These are phyloP conservation scores for Hypomecis punctinalis DNA, from an alignment of 2,888 invertebrate genomes.

Conservation along the genomic window DNA sequence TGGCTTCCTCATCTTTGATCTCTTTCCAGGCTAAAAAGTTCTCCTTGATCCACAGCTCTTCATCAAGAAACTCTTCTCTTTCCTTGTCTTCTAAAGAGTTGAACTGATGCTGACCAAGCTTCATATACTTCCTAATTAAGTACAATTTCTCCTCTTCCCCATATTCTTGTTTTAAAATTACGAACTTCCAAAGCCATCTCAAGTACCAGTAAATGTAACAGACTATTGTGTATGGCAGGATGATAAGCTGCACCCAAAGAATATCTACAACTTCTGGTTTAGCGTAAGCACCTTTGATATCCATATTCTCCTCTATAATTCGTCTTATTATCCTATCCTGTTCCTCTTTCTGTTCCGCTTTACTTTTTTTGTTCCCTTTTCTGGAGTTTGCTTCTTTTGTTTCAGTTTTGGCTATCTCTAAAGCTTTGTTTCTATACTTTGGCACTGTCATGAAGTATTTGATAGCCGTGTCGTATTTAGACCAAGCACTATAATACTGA, in stretches of 20 bases:
- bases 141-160: conserved; percentile 93
- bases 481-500: conserved; percentile 93
- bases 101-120: conserved; percentile 89
- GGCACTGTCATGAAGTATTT: conserved; percentile 94
- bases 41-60: conserved; percentile 93
- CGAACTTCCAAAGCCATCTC: conserved; percentile 93
- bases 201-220: conserved; percentile 90
- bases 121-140: conserved; percentile 92
- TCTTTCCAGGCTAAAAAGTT: conserved; percentile 92
- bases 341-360: conserved; percentile 89
- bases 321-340: conserved; percentile 91
- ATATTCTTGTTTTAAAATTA: conserved; percentile 89
- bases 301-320: conserved; percentile 96
- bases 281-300: conserved; percentile 96
- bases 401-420: conserved; percentile 87
- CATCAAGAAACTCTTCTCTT: conserved; percentile 88
- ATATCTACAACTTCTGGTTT: conserved; percentile 92
- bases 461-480: conserved; percentile 93
- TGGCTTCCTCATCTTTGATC: conserved; percentile 93
- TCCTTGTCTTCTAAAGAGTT: conserved; percentile 90
- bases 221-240: conserved; percentile 90
- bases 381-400: conserved; percentile 84
- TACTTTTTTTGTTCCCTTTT: conserved; percentile 82
- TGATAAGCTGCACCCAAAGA: conserved; percentile 92
- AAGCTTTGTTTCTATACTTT: conserved; percentile 93